Percentiles rank a stretch among this genome's conserved stretches.
phyloP scores from a whole-genome alignment of 1,140 invertebrate species.

The Glomeris maerens region DNA sequence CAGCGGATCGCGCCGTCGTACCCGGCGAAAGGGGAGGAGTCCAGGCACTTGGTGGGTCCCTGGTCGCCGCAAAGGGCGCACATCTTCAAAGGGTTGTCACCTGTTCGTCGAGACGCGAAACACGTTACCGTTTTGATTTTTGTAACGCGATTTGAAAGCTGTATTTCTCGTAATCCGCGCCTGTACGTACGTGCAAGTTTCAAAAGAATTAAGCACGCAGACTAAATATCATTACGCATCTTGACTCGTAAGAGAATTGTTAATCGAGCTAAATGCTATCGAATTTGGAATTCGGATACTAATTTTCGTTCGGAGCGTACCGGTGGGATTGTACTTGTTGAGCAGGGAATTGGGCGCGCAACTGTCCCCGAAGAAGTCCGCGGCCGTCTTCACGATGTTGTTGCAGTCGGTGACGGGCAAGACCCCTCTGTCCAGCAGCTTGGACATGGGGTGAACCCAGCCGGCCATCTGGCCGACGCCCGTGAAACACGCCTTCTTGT shows the following conservation, averaged over 20 bases:
- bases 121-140: no score
- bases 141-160: no score
- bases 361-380: slow-evolving; percentile 73
- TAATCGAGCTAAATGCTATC: no score
- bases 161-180: no score
- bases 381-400: slow-evolving; percentile 87
- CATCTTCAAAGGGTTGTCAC: slow-evolving; percentile 54
- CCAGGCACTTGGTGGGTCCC: slow-evolving; percentile 32
- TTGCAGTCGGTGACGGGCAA: slow-evolving; percentile 48
- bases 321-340: slow-evolving; percentile 88
- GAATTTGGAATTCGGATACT: no score
- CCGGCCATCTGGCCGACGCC: slow-evolving; percentile 82
- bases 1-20: slow-evolving; percentile 77
- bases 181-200: no score
- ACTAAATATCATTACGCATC: not conserved
- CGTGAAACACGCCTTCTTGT: slow-evolving; percentile 71
- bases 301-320: slow-evolving; percentile 29
- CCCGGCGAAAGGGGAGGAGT: slow-evolving; percentile 70
- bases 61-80: slow-evolving; percentile 73
- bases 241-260: no score
- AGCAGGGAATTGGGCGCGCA: slow-evolving; percentile 85
- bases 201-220: slow-evolving; percentile 10
- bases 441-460: slow-evolving; percentile 71
- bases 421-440: not conserved
- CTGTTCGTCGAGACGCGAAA: no score